These are phyloP conservation scores for Dromius quadrimaculatus DNA, from an alignment of 2,888 invertebrate species.

Conservation along the genomic window DNA sequence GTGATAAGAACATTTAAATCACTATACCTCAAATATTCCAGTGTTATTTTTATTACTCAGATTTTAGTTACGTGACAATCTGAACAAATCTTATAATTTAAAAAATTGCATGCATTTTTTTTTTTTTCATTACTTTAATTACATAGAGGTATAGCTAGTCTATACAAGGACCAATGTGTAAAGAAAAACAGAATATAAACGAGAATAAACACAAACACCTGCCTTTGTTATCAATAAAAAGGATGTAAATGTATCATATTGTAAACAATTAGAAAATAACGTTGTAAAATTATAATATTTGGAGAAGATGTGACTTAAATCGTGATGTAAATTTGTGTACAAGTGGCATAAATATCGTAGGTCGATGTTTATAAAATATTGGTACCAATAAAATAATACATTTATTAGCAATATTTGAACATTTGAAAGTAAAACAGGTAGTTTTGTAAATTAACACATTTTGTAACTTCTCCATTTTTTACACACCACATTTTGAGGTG, in stretches of 20 bases:
- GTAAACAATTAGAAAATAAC: no score
- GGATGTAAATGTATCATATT: slow-evolving; percentile 18
- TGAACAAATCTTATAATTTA: no score
- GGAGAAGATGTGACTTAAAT: neutral
- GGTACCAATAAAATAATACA: slow-evolving; percentile 40
- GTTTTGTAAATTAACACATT: slow-evolving; percentile 45
- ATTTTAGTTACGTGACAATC: no score
- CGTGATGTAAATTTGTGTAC: slow-evolving; percentile 51
- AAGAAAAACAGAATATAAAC: no score
- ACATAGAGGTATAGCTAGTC: no score
- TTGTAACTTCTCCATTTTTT: slow-evolving; percentile 43
- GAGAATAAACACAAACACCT: neutral
- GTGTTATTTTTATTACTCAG: no score
- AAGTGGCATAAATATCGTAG: slow-evolving; percentile 48
- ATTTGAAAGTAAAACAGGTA: slow-evolving; percentile 40
- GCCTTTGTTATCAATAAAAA: neutral
- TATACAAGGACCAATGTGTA: no score
- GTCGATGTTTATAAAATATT: slow-evolving; percentile 32
- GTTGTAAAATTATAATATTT: slow-evolving; percentile 5
- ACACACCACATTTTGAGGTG: slow-evolving; percentile 44
- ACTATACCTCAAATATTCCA: no score
- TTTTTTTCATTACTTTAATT: no score
- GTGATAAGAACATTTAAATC: no score
- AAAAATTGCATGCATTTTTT: no score
- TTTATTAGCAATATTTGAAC: slow-evolving; percentile 49